Evolutionary conservation across 2,113 vertebrate genomes (phyloP).

Genomic region (Atrichornis clamosus): DNA sequence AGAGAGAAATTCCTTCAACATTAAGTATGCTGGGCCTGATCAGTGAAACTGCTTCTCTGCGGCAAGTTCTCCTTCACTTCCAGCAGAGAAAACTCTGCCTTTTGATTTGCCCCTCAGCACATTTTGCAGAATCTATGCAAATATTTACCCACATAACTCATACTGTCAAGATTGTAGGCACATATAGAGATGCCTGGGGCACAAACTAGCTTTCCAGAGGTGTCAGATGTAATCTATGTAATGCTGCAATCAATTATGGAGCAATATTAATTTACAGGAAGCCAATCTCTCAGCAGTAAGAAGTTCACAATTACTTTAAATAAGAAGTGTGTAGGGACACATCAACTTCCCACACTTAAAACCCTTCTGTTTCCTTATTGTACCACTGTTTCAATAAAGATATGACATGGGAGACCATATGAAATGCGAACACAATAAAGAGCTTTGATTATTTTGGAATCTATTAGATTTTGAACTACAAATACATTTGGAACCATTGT

Average conservation of each 20-base stretch:
- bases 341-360: neutral
- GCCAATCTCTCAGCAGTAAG: neutral
- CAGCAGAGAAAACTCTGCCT: neutral
- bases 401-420: neutral
- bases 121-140: neutral
- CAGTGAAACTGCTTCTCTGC: neutral
- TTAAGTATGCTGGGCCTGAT: neutral
- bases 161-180: neutral
- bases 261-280: neutral
- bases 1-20: neutral
- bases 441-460: neutral
- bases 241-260: neutral
- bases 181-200: neutral
- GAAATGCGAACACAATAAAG: neutral
- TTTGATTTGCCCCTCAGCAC: neutral
- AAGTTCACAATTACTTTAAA: neutral
- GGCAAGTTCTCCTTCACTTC: neutral
- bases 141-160: neutral
- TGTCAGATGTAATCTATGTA: neutral
- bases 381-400: neutral
- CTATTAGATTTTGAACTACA: neutral
- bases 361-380: neutral
- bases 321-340: neutral
- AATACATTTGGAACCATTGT: neutral
- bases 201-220: neutral